phyloP scores from a whole-genome alignment of 92 coral and sea anemone genomes.

The Zoanthus sociatus region DNA sequence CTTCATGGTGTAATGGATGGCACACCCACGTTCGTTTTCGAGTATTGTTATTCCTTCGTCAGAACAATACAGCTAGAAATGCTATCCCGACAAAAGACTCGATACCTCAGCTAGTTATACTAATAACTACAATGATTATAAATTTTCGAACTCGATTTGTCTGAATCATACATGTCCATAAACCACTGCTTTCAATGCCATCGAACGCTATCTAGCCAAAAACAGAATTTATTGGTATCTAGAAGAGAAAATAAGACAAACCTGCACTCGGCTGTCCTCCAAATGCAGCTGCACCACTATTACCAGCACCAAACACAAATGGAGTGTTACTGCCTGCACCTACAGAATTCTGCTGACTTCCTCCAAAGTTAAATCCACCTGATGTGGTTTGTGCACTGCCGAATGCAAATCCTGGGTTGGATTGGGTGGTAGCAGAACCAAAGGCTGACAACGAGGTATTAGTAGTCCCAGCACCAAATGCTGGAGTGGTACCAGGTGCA shows the following conservation, averaged over 20 bases:
- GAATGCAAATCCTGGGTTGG: neutral
- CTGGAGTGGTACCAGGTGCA: slow-evolving; percentile 10
- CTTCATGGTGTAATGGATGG: too few relatives aligned
- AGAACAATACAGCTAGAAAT: too few relatives aligned
- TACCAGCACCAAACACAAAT: slow-evolving; percentile 33
- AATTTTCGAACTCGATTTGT: too few relatives aligned
- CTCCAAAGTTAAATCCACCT: slow-evolving; percentile 31
- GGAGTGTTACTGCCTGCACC: slow-evolving; percentile 10
- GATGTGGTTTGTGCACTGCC: slow-evolving; percentile 10
- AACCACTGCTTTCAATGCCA: too few relatives aligned
- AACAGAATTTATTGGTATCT: neutral
- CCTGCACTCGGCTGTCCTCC: slow-evolving; percentile 28
- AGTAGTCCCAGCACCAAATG: slow-evolving; percentile 17
- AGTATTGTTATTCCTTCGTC: too few relatives aligned
- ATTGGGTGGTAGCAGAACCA: slow-evolving; percentile 17
- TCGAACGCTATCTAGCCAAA: too few relatives aligned
- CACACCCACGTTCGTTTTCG: too few relatives aligned
- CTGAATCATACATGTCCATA: too few relatives aligned
- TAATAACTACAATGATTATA: too few relatives aligned
- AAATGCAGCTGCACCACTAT: neutral
- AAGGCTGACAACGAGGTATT: slow-evolving; percentile 6
- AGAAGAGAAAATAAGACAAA: neutral
- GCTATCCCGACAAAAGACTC: too few relatives aligned
- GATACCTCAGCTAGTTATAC: too few relatives aligned
- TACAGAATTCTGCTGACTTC: neutral